These are phyloP conservation scores for Myotis planiceps DNA, from an alignment of 2,797 vertebrate species.

Conservation along the genomic window DNA sequence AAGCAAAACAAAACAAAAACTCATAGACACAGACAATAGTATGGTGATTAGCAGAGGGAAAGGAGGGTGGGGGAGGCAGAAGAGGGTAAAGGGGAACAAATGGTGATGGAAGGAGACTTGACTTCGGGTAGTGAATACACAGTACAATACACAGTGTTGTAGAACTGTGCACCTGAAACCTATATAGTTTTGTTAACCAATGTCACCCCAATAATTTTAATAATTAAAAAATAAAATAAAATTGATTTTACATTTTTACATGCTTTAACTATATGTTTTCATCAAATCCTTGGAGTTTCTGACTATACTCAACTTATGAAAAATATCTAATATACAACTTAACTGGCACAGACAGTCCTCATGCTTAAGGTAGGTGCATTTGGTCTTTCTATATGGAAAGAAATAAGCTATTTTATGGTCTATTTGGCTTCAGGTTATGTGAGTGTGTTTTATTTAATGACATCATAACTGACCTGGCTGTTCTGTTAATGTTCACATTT, in stretches of 20 bases:
- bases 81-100: not conserved
- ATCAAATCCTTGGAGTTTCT: not conserved
- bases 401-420: slow-evolving; percentile 44
- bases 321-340: not conserved
- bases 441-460: slow-evolving; percentile 62
- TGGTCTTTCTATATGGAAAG: not conserved
- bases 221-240: not conserved
- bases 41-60: not conserved
- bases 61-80: no score
- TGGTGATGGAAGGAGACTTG: not conserved
- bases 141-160: not conserved
- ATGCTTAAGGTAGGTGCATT: not conserved
- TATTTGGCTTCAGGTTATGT: slow-evolving; percentile 40
- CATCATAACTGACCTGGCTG: slow-evolving; percentile 31
- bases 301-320: not conserved
- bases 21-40: not conserved
- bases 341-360: not conserved
- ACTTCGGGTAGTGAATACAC: not conserved
- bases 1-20: not conserved
- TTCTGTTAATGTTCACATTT: slow-evolving; percentile 47
- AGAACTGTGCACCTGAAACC: not conserved
- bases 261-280: slow-evolving; percentile 20
- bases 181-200: not conserved
- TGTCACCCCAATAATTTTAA: not conserved
- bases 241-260: not conserved